phyloP scores from a whole-genome alignment of 2,113 vertebrate genomes.

The Progne subis region DNA sequence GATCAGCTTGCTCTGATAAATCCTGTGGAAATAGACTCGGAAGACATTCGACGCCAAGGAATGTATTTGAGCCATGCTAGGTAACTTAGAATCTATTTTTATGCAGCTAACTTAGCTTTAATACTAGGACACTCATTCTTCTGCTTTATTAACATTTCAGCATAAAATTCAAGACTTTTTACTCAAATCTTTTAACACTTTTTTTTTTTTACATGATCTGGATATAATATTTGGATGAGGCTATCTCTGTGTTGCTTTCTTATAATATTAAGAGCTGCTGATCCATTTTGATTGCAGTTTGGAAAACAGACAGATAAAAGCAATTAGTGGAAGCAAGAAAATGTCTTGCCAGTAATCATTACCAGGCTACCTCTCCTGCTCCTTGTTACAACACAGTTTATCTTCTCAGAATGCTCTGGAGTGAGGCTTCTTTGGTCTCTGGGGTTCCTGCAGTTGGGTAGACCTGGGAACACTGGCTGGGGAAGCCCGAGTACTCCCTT shows the following conservation, averaged over 20 bases:
- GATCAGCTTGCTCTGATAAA: constrained; percentile 93
- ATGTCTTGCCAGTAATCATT: not conserved
- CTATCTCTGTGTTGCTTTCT: not conserved
- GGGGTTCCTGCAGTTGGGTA: not conserved
- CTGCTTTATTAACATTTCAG: not conserved
- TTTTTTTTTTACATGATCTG: not conserved
- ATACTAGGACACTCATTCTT: not conserved
- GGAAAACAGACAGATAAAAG: not conserved
- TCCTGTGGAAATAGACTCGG: constrained; percentile 92
- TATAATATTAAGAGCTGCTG: not conserved
- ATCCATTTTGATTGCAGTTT: not conserved
- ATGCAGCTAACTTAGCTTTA: not conserved
- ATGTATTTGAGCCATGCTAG: constrained; percentile 88
- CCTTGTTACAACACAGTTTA: not conserved
- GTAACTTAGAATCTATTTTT: constrained; percentile 70
- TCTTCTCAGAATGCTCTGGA: not conserved
- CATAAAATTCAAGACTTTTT: not conserved
- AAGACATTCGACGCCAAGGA: constrained; percentile 92
- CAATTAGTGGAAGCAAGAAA: not conserved
- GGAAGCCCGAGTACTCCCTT: not conserved
- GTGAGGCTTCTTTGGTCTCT: not conserved
- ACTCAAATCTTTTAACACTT: not conserved
- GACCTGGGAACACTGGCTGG: not conserved
- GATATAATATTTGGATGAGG: not conserved
- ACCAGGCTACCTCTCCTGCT: not conserved